phyloP scores from a whole-genome alignment of 2,888 invertebrate genomes.

The Hypomecis punctinalis region DNA sequence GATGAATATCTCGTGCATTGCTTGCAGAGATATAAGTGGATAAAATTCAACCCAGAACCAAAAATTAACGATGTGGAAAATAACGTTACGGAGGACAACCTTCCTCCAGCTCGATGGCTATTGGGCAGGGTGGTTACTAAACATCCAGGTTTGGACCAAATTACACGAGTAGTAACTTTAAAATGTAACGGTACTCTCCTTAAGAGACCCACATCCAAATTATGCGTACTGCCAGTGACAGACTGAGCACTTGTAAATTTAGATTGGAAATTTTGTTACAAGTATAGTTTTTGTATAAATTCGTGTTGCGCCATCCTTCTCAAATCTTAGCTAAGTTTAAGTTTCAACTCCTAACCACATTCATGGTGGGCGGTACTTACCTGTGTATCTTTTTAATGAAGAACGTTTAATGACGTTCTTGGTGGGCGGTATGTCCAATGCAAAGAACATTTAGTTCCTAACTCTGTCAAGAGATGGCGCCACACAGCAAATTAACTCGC shows the following conservation, averaged over 20 bases:
- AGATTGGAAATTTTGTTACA: neutral
- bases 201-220: neutral
- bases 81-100: neutral
- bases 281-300: neutral
- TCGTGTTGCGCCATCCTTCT: too few species aligned
- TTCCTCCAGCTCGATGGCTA: neutral
- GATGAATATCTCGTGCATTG: neutral
- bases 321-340: too few species aligned
- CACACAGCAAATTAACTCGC: too few species aligned
- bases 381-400: too few species aligned
- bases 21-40: neutral
- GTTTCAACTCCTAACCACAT: too few species aligned
- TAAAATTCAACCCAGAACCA: neutral
- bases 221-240: neutral
- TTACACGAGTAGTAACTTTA: neutral
- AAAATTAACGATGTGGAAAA: neutral
- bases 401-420: neutral
- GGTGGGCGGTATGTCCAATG: conserved; percentile 4
- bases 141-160: neutral
- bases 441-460: too few species aligned
- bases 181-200: neutral
- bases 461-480: too few species aligned
- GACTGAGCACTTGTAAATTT: neutral
- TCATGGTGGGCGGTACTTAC: conserved; percentile 1
- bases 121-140: neutral